Base-by-base conservation (phyloP, 2,888 invertebrate genomes). In the Petrophora chlorosata region DNA sequence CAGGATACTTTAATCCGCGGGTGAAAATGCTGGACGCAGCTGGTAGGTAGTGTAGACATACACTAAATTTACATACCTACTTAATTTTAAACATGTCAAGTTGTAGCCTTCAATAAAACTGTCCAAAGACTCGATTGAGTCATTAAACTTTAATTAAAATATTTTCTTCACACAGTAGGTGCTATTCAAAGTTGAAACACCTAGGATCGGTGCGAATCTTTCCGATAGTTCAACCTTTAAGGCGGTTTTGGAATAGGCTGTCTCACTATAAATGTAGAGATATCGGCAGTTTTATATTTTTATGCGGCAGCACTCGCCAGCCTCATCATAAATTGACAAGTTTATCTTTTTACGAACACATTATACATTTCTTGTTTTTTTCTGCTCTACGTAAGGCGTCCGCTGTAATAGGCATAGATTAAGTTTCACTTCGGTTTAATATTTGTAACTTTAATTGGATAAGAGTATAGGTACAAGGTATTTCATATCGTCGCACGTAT, bases 271-370 rank as follows among this genome's bases (percentile, higher is more conserved):
- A 53, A 55, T 56, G 53, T 57, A 53, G 46, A 55, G 41, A 41
- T 41, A 49, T 55, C 55, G 57, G 52, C 55, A 51, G 52, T 48
- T 50, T 57, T 49, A 42, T 52, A 35, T 47, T 53, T 56, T 46
- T 44, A 55, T 36, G 53, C 36, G 36, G 43, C 51, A 42, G 49
- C 53, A 56, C 59, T 59, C 28, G 45, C 49, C 53, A 56, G 54
- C 44, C 48, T 59, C 56, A 43, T 60, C 56, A 59, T 64, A 64
- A 66, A 63, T 64, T 65, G 58, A 59, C 53, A 59, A 65, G 41
- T 62, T 59, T 63, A 63, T 62, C 44, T 63, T 62, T 61, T 53
- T 49, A 50, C 51, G 52, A 48, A 56, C 48, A 61, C 54, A 51
- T 52, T 64, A 52, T 48, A 34, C 32, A 44, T 60, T 49, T 59